Evolutionary conservation across 2,797 vertebrate genomes (phyloP), one percentile per base, ranked within the genome.

Genomic region (Enteromius argenteus): DNA sequence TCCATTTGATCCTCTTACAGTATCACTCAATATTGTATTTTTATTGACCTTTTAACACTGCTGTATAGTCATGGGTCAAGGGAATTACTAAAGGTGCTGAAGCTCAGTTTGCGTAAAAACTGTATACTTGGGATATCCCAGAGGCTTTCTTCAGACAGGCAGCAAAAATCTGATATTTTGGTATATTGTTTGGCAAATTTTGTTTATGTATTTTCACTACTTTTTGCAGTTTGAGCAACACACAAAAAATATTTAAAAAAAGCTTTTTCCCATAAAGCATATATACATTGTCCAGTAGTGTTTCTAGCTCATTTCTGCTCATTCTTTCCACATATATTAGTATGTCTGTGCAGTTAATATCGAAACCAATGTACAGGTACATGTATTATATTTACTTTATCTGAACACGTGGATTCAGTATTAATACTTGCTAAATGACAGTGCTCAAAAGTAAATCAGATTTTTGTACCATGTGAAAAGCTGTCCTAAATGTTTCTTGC

Each of bases 11-110:
- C 49, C 86, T 73, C 37, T 86, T 67, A 67, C 60, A 67, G 77
- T 88, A 85, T 62, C 89, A 89, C 89, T 89, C 89, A 88, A 89
- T 88, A 87, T 88, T 87, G 80, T 75, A 85, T 86, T 88, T 76
- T 86, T 86, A 88, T 87, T 88, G 87, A 87, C 87, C 80, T 88
- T 88, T 83, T 87, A 89, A 86, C 84, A 74, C 84, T 58, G 49
- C 84, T 83, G 78, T 86, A 76, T 77, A 67, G 73, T 66, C 75
- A 42, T 46, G 46, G 73, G 66, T 73, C 80, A 60, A 44, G 89
- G 81, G 89, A 86, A 83, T 87, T 83, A 69, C 49, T 58, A 35
- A 84, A 88, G 82, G 86, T 88, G 87, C 60, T 86, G 81, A 86
- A 83, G 79, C 81, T 77, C 49, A 49, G 66, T 71, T 85, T 80